Evolutionary conservation across 2,797 vertebrate species (phyloP).

Genomic region (Gila robusta): DNA sequence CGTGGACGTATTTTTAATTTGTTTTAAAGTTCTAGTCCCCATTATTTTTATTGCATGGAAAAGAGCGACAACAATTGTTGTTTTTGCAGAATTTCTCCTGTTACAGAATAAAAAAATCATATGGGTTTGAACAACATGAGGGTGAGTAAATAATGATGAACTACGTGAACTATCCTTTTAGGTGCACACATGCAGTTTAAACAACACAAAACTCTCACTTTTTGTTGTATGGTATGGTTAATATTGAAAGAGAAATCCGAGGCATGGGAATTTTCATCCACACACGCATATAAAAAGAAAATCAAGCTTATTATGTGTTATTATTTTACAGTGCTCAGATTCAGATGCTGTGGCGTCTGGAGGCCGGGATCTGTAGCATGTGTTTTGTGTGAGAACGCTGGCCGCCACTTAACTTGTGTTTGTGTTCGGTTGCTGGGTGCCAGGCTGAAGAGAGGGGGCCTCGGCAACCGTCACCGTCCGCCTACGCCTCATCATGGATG

Average conservation of each 20-base stretch:
- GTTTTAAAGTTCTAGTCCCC: not conserved
- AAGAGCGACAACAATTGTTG: not conserved
- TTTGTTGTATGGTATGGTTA: not conserved
- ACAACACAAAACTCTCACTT: not conserved
- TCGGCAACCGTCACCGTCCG: conserved; percentile 28
- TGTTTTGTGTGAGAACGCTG: conserved; percentile 56
- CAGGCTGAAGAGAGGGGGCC: conserved; percentile 3
- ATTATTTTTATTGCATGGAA: not conserved
- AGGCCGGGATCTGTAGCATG: conserved; percentile 49
- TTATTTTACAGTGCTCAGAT: conserved; percentile 28
- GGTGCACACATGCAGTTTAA: not conserved
- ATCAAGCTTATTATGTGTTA: conserved; percentile 41
- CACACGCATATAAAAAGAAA: conserved; percentile 39
- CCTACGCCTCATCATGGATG: conserved; percentile 52
- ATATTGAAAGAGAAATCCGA: conserved; percentile 4
- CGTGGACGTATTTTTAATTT: not conserved
- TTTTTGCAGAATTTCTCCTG: not conserved
- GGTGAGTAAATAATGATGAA: not conserved
- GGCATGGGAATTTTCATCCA: conserved; percentile 25
- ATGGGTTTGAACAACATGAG: not conserved
- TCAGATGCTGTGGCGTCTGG: conserved; percentile 28
- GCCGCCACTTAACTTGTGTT: conserved; percentile 54
- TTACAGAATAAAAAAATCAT: not conserved
- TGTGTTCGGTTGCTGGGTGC: conserved; percentile 51
- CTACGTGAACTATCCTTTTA: not conserved